These are phyloP conservation scores for Pipistrellus pygmaeus DNA, from an alignment of 2,797 vertebrate species.

Conservation along the genomic window DNA sequence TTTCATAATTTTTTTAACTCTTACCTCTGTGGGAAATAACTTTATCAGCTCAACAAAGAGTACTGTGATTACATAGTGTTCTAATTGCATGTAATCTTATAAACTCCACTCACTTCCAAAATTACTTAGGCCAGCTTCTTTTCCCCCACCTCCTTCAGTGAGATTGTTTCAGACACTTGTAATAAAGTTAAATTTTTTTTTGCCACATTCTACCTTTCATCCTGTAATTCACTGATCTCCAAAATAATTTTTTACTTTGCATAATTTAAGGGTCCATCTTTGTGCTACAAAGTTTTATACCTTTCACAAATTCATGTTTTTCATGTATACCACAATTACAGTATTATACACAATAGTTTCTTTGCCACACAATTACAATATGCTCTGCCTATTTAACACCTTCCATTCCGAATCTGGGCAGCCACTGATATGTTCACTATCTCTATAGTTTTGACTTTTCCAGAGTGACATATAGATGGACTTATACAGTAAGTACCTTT, in stretches of 20 bases:
- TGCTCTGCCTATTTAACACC: neutral
- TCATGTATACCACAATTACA: neutral
- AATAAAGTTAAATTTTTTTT: neutral
- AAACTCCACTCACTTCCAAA: neutral
- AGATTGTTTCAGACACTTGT: neutral
- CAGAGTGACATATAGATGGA: neutral
- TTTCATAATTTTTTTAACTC: neutral
- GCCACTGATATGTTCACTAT: neutral
- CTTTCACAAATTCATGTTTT: neutral
- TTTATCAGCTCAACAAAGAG: neutral
- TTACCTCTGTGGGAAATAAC: neutral
- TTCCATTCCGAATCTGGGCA: neutral
- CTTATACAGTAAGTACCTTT: neutral
- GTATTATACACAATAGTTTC: neutral
- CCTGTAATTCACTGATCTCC: neutral
- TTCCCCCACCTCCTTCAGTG: neutral
- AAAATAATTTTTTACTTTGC: neutral
- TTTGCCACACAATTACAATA: neutral
- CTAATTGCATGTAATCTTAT: neutral
- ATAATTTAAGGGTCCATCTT: neutral
- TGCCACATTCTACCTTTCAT: neutral
- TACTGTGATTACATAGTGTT: neutral
- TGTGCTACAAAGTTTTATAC: neutral
- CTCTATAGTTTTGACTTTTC: neutral
- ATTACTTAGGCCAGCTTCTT: neutral